Conservation (phyloP, 2,888 invertebrate species). For the Chouioia cunea region DNA sequence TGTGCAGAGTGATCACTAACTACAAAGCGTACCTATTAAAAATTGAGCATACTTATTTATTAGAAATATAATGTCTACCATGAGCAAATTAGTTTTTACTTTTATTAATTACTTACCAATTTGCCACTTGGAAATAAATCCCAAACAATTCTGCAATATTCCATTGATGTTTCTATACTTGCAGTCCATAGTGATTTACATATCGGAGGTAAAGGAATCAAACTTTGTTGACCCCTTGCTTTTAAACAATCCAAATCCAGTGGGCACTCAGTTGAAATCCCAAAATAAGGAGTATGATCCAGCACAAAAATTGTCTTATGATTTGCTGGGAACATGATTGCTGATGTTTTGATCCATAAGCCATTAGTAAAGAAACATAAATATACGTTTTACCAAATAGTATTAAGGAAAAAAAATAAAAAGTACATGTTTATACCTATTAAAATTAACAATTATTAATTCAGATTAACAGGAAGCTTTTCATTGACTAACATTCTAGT, state of each 20-base stretch:
- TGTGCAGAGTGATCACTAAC: constrained; percentile 90
- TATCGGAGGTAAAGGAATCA: constrained; percentile 85
- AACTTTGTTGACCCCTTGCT: constrained; percentile 74
- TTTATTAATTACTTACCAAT: constrained; percentile 72
- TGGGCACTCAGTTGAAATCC: constrained; percentile 84
- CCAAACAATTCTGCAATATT: constrained; percentile 97
- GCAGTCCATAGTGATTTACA: constrained; percentile 97
- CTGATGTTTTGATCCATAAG: not conserved
- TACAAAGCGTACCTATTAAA: constrained; percentile 84
- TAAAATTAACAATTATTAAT: too few relatives aligned
- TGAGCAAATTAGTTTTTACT: constrained; percentile 18
- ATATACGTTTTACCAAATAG: too few relatives aligned
- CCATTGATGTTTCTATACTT: constrained; percentile 93
- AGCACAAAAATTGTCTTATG: constrained; percentile 97
- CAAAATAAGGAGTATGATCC: constrained; percentile 94
- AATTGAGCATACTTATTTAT: constrained; percentile 41
- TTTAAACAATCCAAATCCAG: constrained; percentile 82
- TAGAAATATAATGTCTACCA: constrained; percentile 23
- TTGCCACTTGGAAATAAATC: constrained; percentile 95
- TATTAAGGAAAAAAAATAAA: too few relatives aligned
- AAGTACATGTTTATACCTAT: too few relatives aligned
- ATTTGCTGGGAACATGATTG: constrained; percentile 78
- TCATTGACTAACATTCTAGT: too few relatives aligned
- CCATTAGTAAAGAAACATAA: too few relatives aligned
- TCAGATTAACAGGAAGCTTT: too few relatives aligned